Evolutionary conservation across 2,113 vertebrate genomes (phyloP), one percentile per base, ranked within the genome.

Genomic region (Cairina moschata): DNA sequence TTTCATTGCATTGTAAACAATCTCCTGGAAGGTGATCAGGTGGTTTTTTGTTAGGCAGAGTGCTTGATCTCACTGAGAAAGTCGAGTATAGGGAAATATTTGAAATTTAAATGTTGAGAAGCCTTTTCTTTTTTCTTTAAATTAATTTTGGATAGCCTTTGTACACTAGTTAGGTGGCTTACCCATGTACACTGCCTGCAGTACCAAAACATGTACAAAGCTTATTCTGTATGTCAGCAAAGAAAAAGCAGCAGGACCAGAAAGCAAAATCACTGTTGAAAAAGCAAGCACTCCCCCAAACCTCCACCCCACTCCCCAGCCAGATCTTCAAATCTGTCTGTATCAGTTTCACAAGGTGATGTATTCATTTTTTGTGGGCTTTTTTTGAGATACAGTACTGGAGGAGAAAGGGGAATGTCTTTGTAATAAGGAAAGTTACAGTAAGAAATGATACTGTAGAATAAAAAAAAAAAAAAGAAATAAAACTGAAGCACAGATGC

Each of bases 111-210:
- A 55, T 74, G 42, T 67, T 32, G 16, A 32, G 18, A 65, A 58
- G 21, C 1, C 34, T 62, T 36, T 36, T 60, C 31, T 36, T 36
- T 15, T 4, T 72, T 81, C 59, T 56, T 60, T 20, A 55, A 81
- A 68, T 40, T 23, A 32, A 25, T 66, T 29, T 71, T 56, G 42
- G 9, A 3, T 68, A 58, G 32, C 22, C 26, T 58, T 65, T 84
- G 10, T 91, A 38, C 63, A 44, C 20, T 77, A 1, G 17, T 74
- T 22, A 21, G 28, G 32, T 82, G 21, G 3, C 63, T 69, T 95
- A 54, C 20, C 14, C 0, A 0, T 16, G 8, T 60, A 10, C 1
- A 0, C 36, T 94, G n/a, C 9, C 25, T 77, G 31, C 29, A 28
- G 10, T 44, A 34, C 75, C 60, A 31, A 3, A 75, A 17, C 20